Evolutionary conservation across 1,140 invertebrate species (phyloP).

Genomic region (Pseudoatta argentina): DNA sequence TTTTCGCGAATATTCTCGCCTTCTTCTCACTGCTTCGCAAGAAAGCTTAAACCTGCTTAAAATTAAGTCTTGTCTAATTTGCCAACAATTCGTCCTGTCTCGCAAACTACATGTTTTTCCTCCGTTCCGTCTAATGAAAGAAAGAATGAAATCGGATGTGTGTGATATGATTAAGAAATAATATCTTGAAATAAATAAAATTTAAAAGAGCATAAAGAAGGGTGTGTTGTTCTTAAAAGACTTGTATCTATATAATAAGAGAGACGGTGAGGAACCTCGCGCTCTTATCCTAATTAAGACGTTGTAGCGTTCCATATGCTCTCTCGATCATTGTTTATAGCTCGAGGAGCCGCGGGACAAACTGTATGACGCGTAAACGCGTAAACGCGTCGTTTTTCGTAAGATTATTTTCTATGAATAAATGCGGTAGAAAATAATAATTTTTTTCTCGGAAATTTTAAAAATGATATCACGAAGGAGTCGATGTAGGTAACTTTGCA

Average conservation of each 20-base stretch:
- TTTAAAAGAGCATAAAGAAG: neutral
- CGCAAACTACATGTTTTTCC: neutral
- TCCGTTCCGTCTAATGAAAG: neutral
- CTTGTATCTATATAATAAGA: neutral
- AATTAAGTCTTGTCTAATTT: conserved; percentile 1
- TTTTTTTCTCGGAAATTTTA: neutral
- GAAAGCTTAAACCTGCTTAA: neutral
- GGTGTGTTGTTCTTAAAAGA: neutral
- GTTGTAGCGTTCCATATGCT: too few relatives aligned
- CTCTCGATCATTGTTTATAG: neutral
- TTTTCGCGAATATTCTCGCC: neutral
- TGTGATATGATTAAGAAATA: neutral
- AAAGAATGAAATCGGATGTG: neutral
- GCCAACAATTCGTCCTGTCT: neutral
- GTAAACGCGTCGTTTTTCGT: neutral
- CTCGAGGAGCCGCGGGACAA: conserved; percentile 4
- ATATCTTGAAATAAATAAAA: neutral
- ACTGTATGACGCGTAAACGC: too few relatives aligned
- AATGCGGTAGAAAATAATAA: neutral
- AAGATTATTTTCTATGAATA: conserved; percentile 4
- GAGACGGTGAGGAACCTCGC: neutral
- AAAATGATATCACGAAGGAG: neutral
- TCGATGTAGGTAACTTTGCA: neutral
- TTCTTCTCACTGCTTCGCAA: neutral
- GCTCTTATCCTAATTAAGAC: neutral